Evolutionary conservation across 2,113 vertebrate species (phyloP).

Genomic region (Otis tarda): DNA sequence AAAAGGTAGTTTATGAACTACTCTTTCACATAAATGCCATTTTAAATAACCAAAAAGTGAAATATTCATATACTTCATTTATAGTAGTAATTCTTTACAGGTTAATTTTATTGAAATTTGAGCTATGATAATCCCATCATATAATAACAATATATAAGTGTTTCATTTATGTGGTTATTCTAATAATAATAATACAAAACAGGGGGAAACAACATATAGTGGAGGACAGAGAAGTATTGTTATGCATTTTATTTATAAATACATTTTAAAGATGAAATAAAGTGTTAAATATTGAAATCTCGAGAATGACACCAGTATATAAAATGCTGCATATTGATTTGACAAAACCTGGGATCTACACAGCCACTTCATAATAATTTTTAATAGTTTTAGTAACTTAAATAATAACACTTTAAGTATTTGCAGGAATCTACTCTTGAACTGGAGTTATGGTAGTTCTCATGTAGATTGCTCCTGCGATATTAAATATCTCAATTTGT

Average conservation of each 20-base stretch:
- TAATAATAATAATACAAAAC: not conserved
- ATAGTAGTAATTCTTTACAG: not conserved
- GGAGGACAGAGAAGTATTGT: not conserved
- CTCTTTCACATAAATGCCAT: not conserved
- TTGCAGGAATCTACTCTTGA: not conserved
- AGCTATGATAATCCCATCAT: not conserved
- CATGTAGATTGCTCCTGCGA: accelerated
- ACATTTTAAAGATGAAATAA: not conserved
- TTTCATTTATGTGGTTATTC: not conserved
- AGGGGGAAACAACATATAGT: not conserved
- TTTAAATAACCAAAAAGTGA: not conserved
- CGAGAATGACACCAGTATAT: not conserved
- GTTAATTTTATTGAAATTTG: not conserved
- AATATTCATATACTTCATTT: not conserved
- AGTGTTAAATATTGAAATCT: not conserved
- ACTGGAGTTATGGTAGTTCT: not conserved
- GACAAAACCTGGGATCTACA: not conserved
- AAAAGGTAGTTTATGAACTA: not conserved
- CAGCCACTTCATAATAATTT: not conserved
- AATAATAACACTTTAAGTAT: not conserved
- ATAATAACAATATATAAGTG: not conserved
- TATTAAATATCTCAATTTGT: not conserved
- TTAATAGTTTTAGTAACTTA: not conserved
- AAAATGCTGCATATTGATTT: not conserved
- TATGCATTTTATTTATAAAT: not conserved